Conservation (phyloP, 2,113 vertebrate species). For the Edolisoma coerulescens region DNA sequence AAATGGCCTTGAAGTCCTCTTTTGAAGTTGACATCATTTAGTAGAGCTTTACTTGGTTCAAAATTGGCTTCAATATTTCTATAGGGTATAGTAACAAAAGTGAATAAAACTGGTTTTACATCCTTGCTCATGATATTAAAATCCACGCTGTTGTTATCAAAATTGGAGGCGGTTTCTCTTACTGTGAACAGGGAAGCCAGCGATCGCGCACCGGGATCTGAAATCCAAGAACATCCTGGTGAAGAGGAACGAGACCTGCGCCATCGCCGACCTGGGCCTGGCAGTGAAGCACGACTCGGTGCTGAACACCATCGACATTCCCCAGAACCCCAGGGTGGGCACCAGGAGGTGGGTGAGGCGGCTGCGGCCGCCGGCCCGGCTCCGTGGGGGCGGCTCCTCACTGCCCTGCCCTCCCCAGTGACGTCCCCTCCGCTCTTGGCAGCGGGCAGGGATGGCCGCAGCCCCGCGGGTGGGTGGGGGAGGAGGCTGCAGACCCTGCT, state of each 20-base stretch:
- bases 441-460: fast-evolving
- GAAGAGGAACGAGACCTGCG: constrained; percentile 91
- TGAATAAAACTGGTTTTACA: background rate
- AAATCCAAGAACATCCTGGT: constrained; percentile 98
- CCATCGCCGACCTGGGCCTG: constrained; percentile 93
- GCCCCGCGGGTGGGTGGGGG: fast-evolving
- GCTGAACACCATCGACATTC: constrained; percentile 90
- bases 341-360: constrained; percentile 81
- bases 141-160: fast-evolving
- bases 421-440: fast-evolving
- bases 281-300: constrained; percentile 92
- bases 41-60: background rate
- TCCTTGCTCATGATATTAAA: fast-evolving
- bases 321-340: constrained; percentile 90
- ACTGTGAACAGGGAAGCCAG: constrained; percentile 86
- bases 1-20: background rate
- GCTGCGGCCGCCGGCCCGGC: fast-evolving
- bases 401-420: fast-evolving
- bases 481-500: fast-evolving
- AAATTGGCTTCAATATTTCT: background rate
- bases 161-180: fast-evolving
- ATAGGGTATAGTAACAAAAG: fast-evolving
- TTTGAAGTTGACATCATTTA: background rate
- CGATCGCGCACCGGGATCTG: constrained; percentile 95
- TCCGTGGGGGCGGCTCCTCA: fast-evolving